Evolutionary conservation across 2,113 vertebrate genomes (phyloP).

Genomic region (Oxyura jamaicensis): DNA sequence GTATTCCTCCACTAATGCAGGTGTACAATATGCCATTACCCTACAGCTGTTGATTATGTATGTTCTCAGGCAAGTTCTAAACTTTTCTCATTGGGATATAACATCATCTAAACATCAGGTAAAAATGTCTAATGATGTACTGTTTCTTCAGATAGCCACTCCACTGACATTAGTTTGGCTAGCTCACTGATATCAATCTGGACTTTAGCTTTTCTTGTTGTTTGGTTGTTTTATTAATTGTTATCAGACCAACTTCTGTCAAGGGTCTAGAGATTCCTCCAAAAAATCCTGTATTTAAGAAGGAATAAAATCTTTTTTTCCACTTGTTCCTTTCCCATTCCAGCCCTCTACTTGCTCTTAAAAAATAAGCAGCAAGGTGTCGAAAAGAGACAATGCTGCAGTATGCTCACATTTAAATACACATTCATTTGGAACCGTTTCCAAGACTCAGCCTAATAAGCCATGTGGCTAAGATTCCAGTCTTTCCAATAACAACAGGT

Average conservation of each 20-base stretch:
- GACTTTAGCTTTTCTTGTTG: not conserved
- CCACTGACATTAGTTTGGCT: not conserved
- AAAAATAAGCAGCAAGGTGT: not conserved
- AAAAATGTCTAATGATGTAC: not conserved
- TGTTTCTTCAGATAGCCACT: not conserved
- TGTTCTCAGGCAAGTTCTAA: not conserved
- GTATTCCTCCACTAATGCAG: not conserved
- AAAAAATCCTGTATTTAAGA: not conserved
- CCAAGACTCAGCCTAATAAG: not conserved
- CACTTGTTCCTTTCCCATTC: not conserved
- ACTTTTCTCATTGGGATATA: not conserved
- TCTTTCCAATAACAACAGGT: not conserved
- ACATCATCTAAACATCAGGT: not conserved
- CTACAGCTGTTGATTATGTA: not conserved
- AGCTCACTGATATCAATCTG: not conserved
- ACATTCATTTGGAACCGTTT: not conserved
- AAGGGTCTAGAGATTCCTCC: not conserved
- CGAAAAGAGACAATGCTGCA: not conserved
- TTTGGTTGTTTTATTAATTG: not conserved
- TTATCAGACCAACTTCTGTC: not conserved
- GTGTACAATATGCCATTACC: not conserved
- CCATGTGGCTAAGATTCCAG: not conserved
- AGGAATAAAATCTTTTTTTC: not conserved
- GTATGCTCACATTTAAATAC: not conserved
- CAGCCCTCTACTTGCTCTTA: not conserved